Evolutionary conservation across 2,888 invertebrate species (phyloP), one percentile per base, ranked within the genome.

Genomic region (Zootermopsis nevadensis): DNA sequence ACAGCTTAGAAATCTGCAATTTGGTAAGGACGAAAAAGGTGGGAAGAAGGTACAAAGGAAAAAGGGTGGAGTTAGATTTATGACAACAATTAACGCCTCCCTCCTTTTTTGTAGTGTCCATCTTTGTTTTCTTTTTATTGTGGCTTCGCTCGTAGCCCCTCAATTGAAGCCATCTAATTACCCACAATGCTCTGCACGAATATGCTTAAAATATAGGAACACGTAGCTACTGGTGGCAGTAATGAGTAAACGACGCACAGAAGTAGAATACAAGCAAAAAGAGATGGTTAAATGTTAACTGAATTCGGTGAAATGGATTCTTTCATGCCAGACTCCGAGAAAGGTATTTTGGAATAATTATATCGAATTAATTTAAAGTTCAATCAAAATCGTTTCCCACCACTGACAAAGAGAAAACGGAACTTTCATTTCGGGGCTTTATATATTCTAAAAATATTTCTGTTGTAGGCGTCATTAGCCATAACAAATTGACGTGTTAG

Each of bases 131-230:
- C 53, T 53, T 31, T 77, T 77, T 77, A 30, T 53, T 53, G 42
- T 35, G 31, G 53, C 24, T 53, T 53, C 77, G 30, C 10, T 22
- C n/a, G 8, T 35, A 33, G 33, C 79, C 55, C 60, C 33, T 33
- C 69, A 69, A 69, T 69, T 69, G 69, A 69, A 83, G 84, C 84
- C 80, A 66, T 82, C 84, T 84, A 82, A 82, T 84, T 84, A 82
- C 84, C 76, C 76, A 76, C 60, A 74, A 33, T 72, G 33, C 27
- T 69, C 30, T 48, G 83, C 83, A 81, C 81, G 83, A 83, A 33
- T 69, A 69, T 33, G 19, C 60, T 27, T 3, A n/a, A 60, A 48
- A 12, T 48, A 48, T 19, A 48, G 48, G 19, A 48, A 48, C 48
- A 48, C 15, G 15, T 48, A 10, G n/a, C n/a, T n/a, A n/a, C n/a